A percentile compares a stretch with the other conserved stretches of the same genome.
Conservation (phyloP, 2,888 invertebrate genomes). For the Tetranychus piercei region DNA sequence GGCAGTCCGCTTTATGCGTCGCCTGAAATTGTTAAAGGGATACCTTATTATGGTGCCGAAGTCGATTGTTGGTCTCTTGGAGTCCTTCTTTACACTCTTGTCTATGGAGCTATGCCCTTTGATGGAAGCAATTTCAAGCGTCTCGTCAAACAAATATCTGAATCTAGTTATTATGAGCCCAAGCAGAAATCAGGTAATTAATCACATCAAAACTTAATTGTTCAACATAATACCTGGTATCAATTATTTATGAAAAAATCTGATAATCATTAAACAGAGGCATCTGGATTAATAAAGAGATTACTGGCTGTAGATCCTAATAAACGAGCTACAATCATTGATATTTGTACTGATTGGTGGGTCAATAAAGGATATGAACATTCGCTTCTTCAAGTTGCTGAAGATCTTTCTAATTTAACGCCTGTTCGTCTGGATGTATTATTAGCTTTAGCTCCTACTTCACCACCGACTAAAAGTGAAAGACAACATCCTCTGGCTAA, state of each 20-base stretch:
- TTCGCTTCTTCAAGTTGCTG: constrained; percentile 63
- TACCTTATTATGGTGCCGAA: constrained; percentile 91
- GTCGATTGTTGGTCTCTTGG: constrained; percentile 65
- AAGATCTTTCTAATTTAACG: constrained; percentile 70
- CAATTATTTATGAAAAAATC: background rate
- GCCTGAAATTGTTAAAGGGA: constrained; percentile 91
- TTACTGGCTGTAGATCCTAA: constrained; percentile 82
- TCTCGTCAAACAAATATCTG: constrained; percentile 85
- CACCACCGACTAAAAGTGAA: constrained; percentile 27
- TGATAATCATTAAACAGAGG: constrained; percentile 42
- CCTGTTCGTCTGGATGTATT: constrained; percentile 71
- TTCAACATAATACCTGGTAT: background rate
- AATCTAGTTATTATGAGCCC: constrained; percentile 93
- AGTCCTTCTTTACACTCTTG: constrained; percentile 85
- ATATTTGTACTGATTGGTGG: constrained; percentile 93
- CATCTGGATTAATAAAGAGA: constrained; percentile 76
- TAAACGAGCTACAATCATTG: constrained; percentile 72
- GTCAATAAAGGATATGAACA: constrained; percentile 64
- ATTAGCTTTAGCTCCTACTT: constrained; percentile 55
- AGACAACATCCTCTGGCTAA: constrained; percentile 2
- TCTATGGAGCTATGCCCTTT: constrained; percentile 97
- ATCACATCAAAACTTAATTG: background rate
- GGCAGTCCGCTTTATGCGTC: constrained; percentile 91
- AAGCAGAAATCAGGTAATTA: constrained; percentile 64
- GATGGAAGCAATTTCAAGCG: constrained; percentile 95